Base-by-base conservation (phyloP, 2,888 invertebrate genomes). In the Epiblema foenella region DNA sequence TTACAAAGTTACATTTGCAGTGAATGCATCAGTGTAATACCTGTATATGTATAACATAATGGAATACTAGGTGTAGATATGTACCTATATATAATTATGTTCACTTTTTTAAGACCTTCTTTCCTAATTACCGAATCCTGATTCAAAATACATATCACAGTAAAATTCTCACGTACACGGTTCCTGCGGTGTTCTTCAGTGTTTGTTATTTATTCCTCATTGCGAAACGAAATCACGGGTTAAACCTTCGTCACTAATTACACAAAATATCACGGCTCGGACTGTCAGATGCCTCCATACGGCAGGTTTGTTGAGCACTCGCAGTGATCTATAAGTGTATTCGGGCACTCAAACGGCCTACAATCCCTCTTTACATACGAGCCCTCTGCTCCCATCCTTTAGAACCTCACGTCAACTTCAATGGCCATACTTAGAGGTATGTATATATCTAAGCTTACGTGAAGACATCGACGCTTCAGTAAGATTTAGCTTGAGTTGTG, bases 361-460 rank as follows among this genome's bases (percentile, higher is more conserved):
- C 17, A 54, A 54, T 46, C 39, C 29, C 42, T 11, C 39, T 24
- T 17, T n/a, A 39, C 42, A 12, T 0, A 12, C 11, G 42, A 65
- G 24, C 54, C 64, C 54, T 56, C 42, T 65, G 54, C 42, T 42
- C 54, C 56, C 39, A 51, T 64, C 65, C 29, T 39, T 64, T 56
- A 42, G 56, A 56, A 54, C 65, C 54, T 29, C 37, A 56, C 56
- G 29, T 65, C 29, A 29, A 56, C 65, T 56, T 54, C 54, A 56
- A 18, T 56, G 24, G 24, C 17, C n/a, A n/a, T 65, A 39, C 29
- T 24, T 56, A 65, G 7, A 57, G 7, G 29, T 57, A 33, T 9
- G 9, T 33, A 33, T 33, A 33, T 33, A 33, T 8, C 56, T 54
- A 56, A 39, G 54, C 56, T 42, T 12, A 46, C 24, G 24, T 56